Evolutionary conservation across 2,888 invertebrate species (phyloP).

Genomic region (Stomorhina lunata): DNA sequence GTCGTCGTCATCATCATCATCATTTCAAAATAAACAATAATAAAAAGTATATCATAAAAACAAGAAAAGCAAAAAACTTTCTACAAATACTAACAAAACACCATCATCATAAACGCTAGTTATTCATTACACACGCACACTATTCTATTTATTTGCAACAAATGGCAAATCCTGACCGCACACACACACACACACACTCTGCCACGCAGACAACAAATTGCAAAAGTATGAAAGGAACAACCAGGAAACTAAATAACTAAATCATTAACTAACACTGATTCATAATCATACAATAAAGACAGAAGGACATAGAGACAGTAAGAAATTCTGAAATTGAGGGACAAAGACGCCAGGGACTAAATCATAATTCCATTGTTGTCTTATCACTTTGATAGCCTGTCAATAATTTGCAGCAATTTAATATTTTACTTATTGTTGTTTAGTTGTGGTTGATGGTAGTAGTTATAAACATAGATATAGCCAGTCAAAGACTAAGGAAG

Average conservation of each 20-base stretch:
- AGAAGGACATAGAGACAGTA: too few relatives aligned
- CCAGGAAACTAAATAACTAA: slow-evolving; percentile 5
- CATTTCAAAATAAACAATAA: neutral
- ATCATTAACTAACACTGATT: slow-evolving; percentile 16
- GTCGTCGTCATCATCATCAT: neutral
- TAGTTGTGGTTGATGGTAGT: neutral
- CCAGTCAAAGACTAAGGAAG: neutral
- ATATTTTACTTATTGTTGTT: slow-evolving; percentile 11
- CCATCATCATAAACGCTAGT: slow-evolving; percentile 21
- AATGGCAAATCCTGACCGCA: neutral
- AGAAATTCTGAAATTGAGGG: neutral
- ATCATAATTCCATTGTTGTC: slow-evolving; percentile 42
- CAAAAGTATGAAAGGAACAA: neutral
- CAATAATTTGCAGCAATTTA: slow-evolving; percentile 60
- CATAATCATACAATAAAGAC: neutral
- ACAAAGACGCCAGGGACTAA: neutral
- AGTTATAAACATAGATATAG: neutral
- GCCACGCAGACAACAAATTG: neutral
- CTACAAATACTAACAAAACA: neutral
- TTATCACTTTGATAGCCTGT: slow-evolving; percentile 60
- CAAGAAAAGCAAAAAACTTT: neutral
- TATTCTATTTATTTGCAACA: slow-evolving; percentile 11
- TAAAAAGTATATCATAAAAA: neutral
- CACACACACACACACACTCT: neutral
- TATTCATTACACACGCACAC: neutral